Percentiles rank a stretch among this genome's conserved stretches.
These are phyloP conservation scores for Albula goreensis DNA, from an alignment of 2,113 vertebrate species.

Conservation along the genomic window DNA sequence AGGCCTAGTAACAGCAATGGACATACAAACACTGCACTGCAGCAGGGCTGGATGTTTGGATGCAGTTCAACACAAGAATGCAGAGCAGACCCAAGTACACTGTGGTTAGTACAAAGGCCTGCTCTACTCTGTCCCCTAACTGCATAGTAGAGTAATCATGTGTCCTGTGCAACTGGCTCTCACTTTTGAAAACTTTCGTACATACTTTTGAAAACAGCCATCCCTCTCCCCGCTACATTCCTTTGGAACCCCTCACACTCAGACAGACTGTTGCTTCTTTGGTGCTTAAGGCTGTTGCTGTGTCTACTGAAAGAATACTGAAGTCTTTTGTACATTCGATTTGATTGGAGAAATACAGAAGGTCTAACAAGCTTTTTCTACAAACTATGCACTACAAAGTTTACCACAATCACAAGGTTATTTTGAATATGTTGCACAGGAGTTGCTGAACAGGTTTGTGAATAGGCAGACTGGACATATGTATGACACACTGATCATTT, in stretches of 20 bases:
- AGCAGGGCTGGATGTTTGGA: too few relatives aligned
- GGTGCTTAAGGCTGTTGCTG: neutral
- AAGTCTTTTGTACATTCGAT: neutral
- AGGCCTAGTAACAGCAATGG: neutral
- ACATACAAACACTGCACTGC: neutral
- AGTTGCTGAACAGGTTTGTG: neutral
- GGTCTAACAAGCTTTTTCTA: neutral
- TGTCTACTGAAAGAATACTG: neutral
- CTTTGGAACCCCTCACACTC: neutral
- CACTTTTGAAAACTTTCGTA: too few relatives aligned
- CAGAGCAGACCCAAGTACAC: neutral
- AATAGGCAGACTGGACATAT: neutral
- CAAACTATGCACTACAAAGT: neutral
- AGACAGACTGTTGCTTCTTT: conserved; percentile 16
- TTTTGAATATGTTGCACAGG: neutral
- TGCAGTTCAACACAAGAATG: too few relatives aligned
- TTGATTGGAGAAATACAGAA: neutral
- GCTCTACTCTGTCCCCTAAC: neutral
- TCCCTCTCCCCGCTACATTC: neutral
- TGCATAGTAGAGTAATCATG: neutral
- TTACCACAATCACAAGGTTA: neutral
- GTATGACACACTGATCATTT: neutral
- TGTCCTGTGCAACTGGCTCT: neutral
- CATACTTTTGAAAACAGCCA: neutral
- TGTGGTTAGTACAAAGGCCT: neutral